Evolutionary conservation across 2,797 vertebrate genomes (phyloP).

Genomic region (Gobio occitaniae): DNA sequence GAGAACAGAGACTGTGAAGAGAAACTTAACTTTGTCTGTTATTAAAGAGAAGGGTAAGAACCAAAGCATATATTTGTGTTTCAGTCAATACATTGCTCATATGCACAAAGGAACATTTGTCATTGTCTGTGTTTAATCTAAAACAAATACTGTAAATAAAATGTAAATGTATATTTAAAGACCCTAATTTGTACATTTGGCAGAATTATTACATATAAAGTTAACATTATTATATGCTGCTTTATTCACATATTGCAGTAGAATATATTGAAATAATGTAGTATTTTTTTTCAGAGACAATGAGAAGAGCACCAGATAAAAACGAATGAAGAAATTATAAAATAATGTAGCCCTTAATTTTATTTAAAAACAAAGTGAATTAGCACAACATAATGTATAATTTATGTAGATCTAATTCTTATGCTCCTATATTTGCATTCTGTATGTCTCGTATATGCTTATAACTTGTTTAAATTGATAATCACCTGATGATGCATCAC

Average conservation of each 20-base stretch:
- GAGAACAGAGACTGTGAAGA: constrained; percentile 22
- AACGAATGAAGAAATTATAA: not conserved
- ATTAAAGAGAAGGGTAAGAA: constrained; percentile 37
- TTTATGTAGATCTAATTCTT: no score
- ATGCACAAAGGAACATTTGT: not conserved
- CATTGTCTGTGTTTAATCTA: not conserved
- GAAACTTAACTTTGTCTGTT: constrained; percentile 19
- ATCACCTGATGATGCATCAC: no score
- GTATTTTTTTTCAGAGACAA: not conserved
- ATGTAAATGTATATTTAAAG: not conserved
- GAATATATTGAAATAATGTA: not conserved
- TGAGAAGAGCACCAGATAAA: not conserved
- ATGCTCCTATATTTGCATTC: no score
- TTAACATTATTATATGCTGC: not conserved
- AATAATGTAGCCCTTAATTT: no score
- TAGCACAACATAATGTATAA: no score
- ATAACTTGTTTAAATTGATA: no score
- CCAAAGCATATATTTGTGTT: not conserved
- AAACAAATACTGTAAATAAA: not conserved
- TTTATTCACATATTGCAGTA: not conserved
- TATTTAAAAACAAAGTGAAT: no score
- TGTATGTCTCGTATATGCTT: no score
- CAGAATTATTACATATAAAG: not conserved
- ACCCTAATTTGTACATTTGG: no score
- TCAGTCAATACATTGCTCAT: not conserved